Base-by-base conservation (phyloP, 2,888 invertebrate genomes). In the Balanococcus diminutus region DNA sequence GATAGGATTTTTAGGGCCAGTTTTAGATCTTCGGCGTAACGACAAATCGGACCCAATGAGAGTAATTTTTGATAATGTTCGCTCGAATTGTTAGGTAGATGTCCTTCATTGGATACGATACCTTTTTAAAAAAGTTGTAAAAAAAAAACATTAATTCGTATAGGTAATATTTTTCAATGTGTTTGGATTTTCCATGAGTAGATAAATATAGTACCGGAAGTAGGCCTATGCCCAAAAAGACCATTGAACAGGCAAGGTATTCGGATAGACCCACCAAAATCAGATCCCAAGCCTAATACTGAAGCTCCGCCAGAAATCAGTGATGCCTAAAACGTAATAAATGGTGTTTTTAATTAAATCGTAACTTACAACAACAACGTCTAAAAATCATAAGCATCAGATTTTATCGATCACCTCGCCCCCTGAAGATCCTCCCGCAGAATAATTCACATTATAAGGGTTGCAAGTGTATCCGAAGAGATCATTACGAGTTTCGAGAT, bases 381-480 rank as follows among this genome's bases (percentile, higher is more conserved):
- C n/a, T n/a, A n/a, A n/a, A n/a, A n/a, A n/a, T n/a, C n/a, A n/a
- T n/a, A n/a, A n/a, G n/a, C n/a, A n/a, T n/a, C n/a, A n/a, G n/a
- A n/a, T n/a, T n/a, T n/a, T n/a, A n/a, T 67, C 8, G 31, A 32
- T 86, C 0, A 93, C 93, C 92, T 96, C 96, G 9, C 95, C 95
- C 42, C 97, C 97, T 0, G 96, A 96, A 39, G 97, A 97, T 4
- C 98, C 98, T 0, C 97, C 98, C 0, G 94, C 91, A 0, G 93
- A 95, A 88, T 93, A 91, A 0, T 91, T 91, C 0, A 93, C 91
- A 89, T 96, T 93, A 89, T 96, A 96, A 0, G 98, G 96, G 91
- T 98, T 98, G 87, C 91, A 92, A 0, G 96, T 95, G 61, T 93
- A 91, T 0, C 97, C 97, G 56, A 93, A 93, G 0, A 96, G 91